These are phyloP conservation scores for Elachura formosa DNA, from an alignment of 2,113 vertebrate genomes.

Conservation along the genomic window DNA sequence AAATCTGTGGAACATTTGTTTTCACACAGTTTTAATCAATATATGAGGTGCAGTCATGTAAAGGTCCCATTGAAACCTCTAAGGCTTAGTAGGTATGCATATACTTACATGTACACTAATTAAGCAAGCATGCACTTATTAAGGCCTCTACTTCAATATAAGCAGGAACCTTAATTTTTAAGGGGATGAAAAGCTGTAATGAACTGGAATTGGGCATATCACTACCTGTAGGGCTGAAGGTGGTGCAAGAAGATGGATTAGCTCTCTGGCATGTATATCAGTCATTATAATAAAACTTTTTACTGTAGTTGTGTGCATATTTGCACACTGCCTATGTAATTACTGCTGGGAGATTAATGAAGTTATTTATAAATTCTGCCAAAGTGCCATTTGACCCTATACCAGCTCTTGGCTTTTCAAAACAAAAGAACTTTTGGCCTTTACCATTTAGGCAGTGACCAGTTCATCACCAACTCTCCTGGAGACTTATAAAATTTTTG, in stretches of 20 bases:
- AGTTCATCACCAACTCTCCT: not conserved
- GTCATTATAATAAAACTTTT: not conserved
- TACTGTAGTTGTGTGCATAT: not conserved
- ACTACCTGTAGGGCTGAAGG: not conserved
- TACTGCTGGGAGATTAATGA: not conserved
- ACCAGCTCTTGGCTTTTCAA: not conserved
- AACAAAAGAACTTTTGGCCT: not conserved
- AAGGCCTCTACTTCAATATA: not conserved
- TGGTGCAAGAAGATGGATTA: not conserved
- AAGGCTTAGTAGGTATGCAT: not conserved
- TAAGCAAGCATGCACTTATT: not conserved
- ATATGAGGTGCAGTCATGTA: not conserved
- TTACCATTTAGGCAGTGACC: not conserved
- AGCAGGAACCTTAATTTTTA: not conserved
- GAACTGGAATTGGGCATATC: not conserved
- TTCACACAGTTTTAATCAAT: not conserved
- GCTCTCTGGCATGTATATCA: not conserved
- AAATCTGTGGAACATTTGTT: not conserved
- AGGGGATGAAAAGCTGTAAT: not conserved
- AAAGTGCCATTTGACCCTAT: not conserved
- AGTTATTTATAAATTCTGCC: not conserved
- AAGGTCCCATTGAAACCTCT: not conserved
- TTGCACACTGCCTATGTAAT: not conserved
- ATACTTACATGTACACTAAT: not conserved
- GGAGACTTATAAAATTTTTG: not conserved